Base-by-base conservation (phyloP, 2,797 vertebrate species). In the Artibeus lituratus region DNA sequence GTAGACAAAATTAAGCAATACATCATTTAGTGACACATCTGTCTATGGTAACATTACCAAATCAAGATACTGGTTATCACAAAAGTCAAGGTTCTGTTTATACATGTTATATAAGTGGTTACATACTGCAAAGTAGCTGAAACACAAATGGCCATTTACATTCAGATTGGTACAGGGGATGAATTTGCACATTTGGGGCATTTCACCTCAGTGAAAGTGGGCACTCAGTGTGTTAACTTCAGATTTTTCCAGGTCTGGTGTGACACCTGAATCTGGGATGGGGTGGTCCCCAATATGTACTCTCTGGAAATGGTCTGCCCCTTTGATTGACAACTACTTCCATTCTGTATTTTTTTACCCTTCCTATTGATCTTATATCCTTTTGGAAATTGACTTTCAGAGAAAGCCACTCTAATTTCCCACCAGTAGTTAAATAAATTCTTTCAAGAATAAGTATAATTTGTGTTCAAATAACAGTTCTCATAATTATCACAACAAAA, bases 401-500 rank as follows among this genome's bases (percentile, higher is more conserved):
- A 89, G 42, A 90, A 93, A 82, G 7, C 2, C 24, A 57, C 49
- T 91, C 57, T 85, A n/a, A 94, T 77, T 87, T 94, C 47, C 32
- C 78, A 84, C 12, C 8, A n/a, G 21, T 32, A 44, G 39, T 87
- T 85, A 87, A 86, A 53, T 53, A 87, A 62, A 95, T 77, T n/a
- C 42, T 9, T 29, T 95, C 26, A 77, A 78, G 21, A 18, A 42
- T 80, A 80, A 90, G 14, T 87, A 87, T n/a, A 67, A 5, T 83
- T 88, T 95, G 65, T 80, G 70, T 81, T 76, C 42, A 85, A 82
- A 67, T 73, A 76, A 87, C 57, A 91, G 26, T 86, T 94, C 86
- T 78, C 24, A 76, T 10, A 72, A 29, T 89, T 87, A 83, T 57
- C 49, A 69, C 29, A 69, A 65, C 51, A 83, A 62, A 94, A 74